Evolutionary conservation across 2,113 vertebrate genomes (phyloP).

Genomic region (Hippocampus mohnikei): DNA sequence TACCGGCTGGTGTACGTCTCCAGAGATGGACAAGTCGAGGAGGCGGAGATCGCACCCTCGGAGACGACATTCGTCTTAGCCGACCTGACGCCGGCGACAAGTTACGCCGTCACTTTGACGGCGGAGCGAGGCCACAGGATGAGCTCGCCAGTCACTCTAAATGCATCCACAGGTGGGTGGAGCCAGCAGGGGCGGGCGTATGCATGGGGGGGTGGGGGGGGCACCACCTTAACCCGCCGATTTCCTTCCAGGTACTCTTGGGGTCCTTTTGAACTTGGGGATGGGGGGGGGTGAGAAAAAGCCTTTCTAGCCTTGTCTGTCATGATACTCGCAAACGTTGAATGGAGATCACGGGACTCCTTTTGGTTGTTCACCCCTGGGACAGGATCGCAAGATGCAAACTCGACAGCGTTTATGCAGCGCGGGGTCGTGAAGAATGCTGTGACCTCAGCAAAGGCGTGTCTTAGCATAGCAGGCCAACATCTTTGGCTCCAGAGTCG

Average conservation of each 20-base stretch:
- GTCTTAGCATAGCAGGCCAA: too few relatives aligned
- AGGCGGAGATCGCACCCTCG: slow-evolving; percentile 73
- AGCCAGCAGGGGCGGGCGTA: background rate
- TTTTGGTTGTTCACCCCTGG: background rate
- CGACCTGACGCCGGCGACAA: slow-evolving; percentile 74
- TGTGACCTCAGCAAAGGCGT: too few relatives aligned
- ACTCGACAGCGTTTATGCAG: background rate
- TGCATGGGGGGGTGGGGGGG: background rate
- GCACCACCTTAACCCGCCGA: background rate
- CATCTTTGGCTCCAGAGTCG: too few relatives aligned
- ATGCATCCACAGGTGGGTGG: slow-evolving; percentile 81
- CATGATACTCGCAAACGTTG: background rate
- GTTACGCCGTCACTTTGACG: slow-evolving; percentile 76
- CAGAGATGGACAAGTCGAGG: slow-evolving; percentile 54
- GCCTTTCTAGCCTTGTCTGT: background rate
- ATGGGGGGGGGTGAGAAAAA: too few relatives aligned
- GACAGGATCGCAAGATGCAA: background rate
- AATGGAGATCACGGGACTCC: background rate
- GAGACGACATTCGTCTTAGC: slow-evolving; percentile 68
- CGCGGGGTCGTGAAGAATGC: background rate
- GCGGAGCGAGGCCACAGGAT: slow-evolving; percentile 83
- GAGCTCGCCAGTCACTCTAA: slow-evolving; percentile 72
- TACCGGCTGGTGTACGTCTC: slow-evolving; percentile 76
- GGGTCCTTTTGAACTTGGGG: background rate
- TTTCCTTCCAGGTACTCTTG: background rate